phyloP scores from a whole-genome alignment of 2,888 invertebrate genomes.

The Sturmia bella region DNA sequence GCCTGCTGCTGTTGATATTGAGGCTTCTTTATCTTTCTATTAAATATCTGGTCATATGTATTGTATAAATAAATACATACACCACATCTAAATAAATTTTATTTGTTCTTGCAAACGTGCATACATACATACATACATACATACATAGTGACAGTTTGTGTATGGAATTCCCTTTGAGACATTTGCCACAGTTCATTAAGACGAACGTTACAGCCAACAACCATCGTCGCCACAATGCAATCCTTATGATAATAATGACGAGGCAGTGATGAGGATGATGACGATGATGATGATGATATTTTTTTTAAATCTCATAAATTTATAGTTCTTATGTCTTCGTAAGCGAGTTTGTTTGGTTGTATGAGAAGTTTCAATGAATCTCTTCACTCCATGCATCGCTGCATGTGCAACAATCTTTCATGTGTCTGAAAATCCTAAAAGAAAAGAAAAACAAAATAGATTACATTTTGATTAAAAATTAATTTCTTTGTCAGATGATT shows the following conservation, averaged over 20 bases:
- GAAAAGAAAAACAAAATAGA: slow-evolving; percentile 41
- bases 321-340: slow-evolving; percentile 5
- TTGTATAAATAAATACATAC: slow-evolving; percentile 22
- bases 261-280: neutral
- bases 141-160: slow-evolving; percentile 16
- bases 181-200: slow-evolving; percentile 68
- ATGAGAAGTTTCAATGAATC: slow-evolving; percentile 33
- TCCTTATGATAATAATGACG: slow-evolving; percentile 47
- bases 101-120: too few species aligned
- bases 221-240: slow-evolving; percentile 20
- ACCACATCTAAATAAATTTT: slow-evolving; percentile 2
- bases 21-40: slow-evolving; percentile 39
- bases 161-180: slow-evolving; percentile 68
- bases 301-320: slow-evolving; percentile 62
- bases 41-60: slow-evolving; percentile 47
- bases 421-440: slow-evolving; percentile 9
- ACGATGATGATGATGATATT: slow-evolving; percentile 28
- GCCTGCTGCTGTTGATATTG: slow-evolving; percentile 26
- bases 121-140: too few species aligned
- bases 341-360: neutral
- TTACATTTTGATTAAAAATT: slow-evolving; percentile 68
- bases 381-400: slow-evolving; percentile 12
- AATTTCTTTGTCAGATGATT: slow-evolving; percentile 60
- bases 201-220: slow-evolving; percentile 30
- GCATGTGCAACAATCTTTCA: slow-evolving; percentile 3